Percentiles rank a stretch among this genome's conserved stretches.
Evolutionary conservation across 2,797 vertebrate species (phyloP).

Genomic region (Oreochromis grahami): DNA sequence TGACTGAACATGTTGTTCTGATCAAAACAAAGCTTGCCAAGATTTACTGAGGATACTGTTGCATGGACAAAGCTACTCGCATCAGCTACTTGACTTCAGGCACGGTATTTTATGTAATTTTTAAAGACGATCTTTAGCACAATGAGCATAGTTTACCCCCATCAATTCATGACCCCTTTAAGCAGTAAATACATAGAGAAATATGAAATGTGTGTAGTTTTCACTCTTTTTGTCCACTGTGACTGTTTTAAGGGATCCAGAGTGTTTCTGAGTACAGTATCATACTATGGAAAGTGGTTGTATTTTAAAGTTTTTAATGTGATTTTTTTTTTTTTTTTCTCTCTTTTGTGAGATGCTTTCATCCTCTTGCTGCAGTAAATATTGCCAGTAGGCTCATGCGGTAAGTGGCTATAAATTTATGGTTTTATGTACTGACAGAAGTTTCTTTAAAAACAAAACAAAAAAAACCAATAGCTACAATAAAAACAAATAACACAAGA

Average conservation of each 20-base stretch:
- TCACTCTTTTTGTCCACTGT: not conserved
- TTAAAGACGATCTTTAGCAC: not conserved
- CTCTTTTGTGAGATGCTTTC: not conserved
- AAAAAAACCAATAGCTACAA: not conserved
- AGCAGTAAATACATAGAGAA: not conserved
- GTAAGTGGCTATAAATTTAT: not conserved
- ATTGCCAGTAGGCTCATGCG: not conserved
- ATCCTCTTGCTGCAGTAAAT: not conserved
- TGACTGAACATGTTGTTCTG: constrained; percentile 34
- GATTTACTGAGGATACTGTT: constrained; percentile 1
- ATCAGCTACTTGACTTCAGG: constrained; percentile 43
- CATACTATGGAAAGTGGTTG: not conserved
- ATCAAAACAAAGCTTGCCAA: constrained; percentile 8
- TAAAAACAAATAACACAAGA: not conserved
- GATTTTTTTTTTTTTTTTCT: not conserved
- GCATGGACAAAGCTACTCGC: constrained; percentile 7
- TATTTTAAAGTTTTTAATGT: not conserved
- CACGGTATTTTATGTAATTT: constrained; percentile 15
- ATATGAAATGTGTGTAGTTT: not conserved
- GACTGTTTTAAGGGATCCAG: not conserved
- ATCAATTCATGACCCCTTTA: not conserved
- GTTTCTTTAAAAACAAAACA: not conserved
- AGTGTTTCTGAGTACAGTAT: not conserved
- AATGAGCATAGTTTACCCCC: not conserved
- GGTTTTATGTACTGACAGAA: not conserved